Evolutionary conservation across 2,888 invertebrate genomes (phyloP), one percentile per base, ranked within the genome.

Genomic region (Sclerodermus sp.): DNA sequence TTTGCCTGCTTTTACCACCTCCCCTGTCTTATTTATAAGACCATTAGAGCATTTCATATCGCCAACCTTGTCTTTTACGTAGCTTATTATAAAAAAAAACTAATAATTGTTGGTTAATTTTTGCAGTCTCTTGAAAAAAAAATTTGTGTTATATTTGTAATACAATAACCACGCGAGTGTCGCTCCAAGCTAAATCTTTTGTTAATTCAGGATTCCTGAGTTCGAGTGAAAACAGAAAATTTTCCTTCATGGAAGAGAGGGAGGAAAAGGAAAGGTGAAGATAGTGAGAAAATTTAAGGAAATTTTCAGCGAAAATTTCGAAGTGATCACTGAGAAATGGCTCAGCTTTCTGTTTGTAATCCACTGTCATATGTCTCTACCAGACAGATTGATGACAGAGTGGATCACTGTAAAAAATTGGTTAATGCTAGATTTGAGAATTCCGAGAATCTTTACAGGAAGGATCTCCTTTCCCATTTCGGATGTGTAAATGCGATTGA

Each of bases 401-500:
- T 82, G 51, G 77, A 83, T 74, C 79, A 87, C 57, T 85, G 83
- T 74, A 82, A 84, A 50, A 82, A 82, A 55, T 80, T 87, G 58
- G 84, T 86, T 51, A 78, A 77, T 59, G 79, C 81, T 54, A 85
- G 90, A 55, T 81, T 90, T 55, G 80, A 82, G 49, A 82, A 82
- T 52, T 89, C 90, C 6, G 86, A 85, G 74, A 90, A 88, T 81
- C 83, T 95, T 37, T 93, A 87, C 79, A 85, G 88, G 66, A 89
- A 89, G 70, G 91, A 96, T 80, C 83, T 96, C 49, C 82, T 87
- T 61, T 90, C 91, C 60, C 96, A 96, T 83, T 96, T 87, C 83
- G 96, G 96, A 71, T 96, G 96, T 84, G 93, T 96, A 50, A 96
- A 96, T 83, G 95, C 96, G 57, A 90, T 96, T 67, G 96, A 96